Percentiles rank a stretch among this genome's conserved stretches.
Conservation (phyloP, 2,113 vertebrate genomes). For the Herpailurus yagouaroundi region DNA sequence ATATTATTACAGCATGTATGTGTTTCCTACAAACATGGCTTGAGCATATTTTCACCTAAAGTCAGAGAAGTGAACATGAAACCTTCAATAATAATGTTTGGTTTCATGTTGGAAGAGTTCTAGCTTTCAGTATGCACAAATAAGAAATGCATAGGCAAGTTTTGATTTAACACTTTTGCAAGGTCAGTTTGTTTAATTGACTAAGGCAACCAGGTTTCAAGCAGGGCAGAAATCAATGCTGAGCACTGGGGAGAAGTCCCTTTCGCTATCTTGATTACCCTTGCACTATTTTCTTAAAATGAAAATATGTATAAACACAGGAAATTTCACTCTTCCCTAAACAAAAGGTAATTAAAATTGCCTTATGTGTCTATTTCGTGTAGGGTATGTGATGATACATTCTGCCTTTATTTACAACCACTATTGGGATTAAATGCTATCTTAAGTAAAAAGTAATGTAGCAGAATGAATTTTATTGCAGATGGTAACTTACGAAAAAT, state of each 20-base stretch:
- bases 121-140: background rate
- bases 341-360: conserved; percentile 60
- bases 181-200: background rate
- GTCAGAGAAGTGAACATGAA: background rate
- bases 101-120: background rate
- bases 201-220: background rate
- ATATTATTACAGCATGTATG: background rate
- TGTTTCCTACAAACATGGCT: background rate
- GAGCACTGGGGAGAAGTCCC: background rate
- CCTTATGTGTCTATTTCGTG: conserved; percentile 19
- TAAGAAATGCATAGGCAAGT: background rate
- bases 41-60: conserved; percentile 6
- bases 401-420: conserved; percentile 55
- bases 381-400: background rate
- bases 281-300: conserved; percentile 44
- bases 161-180: conserved; percentile 1
- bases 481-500: conserved; percentile 65
- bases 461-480: conserved; percentile 60
- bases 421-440: conserved; percentile 43
- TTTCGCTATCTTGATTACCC: background rate
- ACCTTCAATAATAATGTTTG: background rate
- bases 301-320: conserved; percentile 23
- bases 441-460: conserved; percentile 43
- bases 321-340: conserved; percentile 45
- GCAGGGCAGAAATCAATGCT: background rate